Percentiles rank a stretch among this genome's conserved stretches.
Conservation (phyloP, 2,888 invertebrate genomes). For the Myopa testacea region DNA sequence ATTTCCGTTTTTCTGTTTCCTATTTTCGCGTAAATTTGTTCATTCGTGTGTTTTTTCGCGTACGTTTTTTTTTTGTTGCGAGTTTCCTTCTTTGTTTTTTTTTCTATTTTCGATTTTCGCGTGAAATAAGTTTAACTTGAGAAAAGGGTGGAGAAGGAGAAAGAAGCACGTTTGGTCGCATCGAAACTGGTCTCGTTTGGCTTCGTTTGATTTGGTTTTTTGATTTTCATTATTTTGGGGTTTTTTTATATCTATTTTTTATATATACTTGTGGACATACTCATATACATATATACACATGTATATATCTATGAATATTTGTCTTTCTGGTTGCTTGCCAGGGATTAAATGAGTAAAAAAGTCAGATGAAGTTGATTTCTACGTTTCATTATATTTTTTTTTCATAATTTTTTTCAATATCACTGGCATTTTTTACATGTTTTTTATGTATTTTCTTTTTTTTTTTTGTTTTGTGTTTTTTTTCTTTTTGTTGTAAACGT, state of each 20-base stretch:
- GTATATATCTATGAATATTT: too few relatives aligned
- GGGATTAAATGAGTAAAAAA: constrained; percentile 36
- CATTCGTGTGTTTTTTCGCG: constrained; percentile 19
- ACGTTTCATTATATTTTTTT: too few relatives aligned
- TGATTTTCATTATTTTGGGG: not conserved
- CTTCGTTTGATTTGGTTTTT: constrained; percentile 33
- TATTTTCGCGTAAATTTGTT: constrained; percentile 26
- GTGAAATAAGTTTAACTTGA: constrained; percentile 35
- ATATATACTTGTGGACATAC: too few relatives aligned
- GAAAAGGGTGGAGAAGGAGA: not conserved
- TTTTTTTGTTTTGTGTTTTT: too few relatives aligned
- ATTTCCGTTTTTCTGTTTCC: constrained; percentile 48
- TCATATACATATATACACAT: too few relatives aligned
- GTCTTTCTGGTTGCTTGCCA: not conserved
- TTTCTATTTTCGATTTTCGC: constrained; percentile 37
- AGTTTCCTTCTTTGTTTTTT: constrained; percentile 34
- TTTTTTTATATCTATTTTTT: constrained; percentile 6
- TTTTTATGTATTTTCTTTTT: too few relatives aligned
- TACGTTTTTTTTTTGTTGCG: constrained; percentile 32
- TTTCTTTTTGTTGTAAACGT: not conserved
- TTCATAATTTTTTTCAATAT: too few relatives aligned
- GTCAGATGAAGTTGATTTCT: not conserved
- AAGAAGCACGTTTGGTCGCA: constrained; percentile 11
- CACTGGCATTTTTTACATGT: too few relatives aligned
- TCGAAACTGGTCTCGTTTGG: not conserved